phyloP scores from a whole-genome alignment of 1,140 invertebrate genomes.

The Euschistus heros region DNA sequence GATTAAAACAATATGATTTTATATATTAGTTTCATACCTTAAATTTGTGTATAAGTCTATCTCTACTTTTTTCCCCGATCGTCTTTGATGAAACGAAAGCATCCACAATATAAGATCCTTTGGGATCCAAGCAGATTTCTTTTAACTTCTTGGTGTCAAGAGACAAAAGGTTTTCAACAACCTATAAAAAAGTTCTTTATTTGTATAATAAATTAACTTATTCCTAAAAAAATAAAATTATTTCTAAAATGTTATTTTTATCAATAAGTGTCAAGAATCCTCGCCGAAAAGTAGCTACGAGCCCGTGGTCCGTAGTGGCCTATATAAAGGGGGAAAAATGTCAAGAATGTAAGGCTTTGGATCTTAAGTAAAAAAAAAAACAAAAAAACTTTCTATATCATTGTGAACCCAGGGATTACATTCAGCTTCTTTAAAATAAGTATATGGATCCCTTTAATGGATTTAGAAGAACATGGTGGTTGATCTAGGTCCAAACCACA shows the following conservation, averaged over 20 bases:
- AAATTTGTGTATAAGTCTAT: conserved; percentile 7
- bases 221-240: background rate
- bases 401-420: too few relatives aligned
- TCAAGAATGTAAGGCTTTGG: background rate
- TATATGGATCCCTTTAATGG: too few relatives aligned
- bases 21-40: conserved; percentile 1
- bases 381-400: too few relatives aligned
- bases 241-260: background rate
- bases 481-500: too few relatives aligned
- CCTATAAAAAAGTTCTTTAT: background rate
- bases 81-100: conserved; percentile 11
- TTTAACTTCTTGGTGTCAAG: background rate
- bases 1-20: too few relatives aligned
- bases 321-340: background rate
- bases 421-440: too few relatives aligned
- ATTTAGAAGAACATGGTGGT: too few relatives aligned
- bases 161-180: background rate
- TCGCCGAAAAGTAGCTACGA: background rate
- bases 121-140: conserved; percentile 2
- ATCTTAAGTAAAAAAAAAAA: background rate
- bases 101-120: conserved; percentile 8
- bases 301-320: too few relatives aligned
- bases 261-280: background rate
- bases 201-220: background rate
- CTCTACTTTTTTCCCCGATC: conserved; percentile 10